Conservation (phyloP, 35 echinoderm and acorn worm genomes). For the Ptychodera flava region DNA sequence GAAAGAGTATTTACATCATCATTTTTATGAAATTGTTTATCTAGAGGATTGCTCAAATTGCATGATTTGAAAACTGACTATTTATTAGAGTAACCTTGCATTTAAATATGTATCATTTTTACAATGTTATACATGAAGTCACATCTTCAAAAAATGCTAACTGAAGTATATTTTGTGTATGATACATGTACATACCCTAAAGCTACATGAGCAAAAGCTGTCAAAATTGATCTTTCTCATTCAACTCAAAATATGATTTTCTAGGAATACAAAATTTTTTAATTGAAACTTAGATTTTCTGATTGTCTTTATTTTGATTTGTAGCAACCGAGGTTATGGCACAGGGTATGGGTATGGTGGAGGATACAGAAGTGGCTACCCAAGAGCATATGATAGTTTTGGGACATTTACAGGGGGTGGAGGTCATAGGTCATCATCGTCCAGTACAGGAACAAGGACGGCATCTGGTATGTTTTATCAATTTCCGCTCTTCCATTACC, state of each 20-base stretch:
- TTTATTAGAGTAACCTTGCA: neutral
- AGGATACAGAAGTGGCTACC: neutral
- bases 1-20: no score
- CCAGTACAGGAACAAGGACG: slow-evolving; percentile 43
- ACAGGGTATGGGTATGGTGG: slow-evolving; percentile 15
- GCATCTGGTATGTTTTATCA: slow-evolving; percentile 23
- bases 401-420: slow-evolving; percentile 12
- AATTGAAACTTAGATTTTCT: neutral
- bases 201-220: no score
- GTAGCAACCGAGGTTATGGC: slow-evolving; percentile 32
- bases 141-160: neutral
- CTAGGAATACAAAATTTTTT: no score
- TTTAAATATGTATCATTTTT: neutral
- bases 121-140: neutral
- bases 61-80: neutral
- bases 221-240: neutral
- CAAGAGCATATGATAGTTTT: no score
- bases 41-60: neutral
- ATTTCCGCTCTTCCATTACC: neutral
- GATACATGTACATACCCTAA: no score
- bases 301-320: slow-evolving; percentile 5
- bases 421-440: slow-evolving; percentile 24
- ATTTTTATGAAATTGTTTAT: neutral
- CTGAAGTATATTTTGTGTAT: neutral
- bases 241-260: neutral